phyloP scores from a whole-genome alignment of 2,888 invertebrate genomes.

The Sphaerophoria taeniata region DNA sequence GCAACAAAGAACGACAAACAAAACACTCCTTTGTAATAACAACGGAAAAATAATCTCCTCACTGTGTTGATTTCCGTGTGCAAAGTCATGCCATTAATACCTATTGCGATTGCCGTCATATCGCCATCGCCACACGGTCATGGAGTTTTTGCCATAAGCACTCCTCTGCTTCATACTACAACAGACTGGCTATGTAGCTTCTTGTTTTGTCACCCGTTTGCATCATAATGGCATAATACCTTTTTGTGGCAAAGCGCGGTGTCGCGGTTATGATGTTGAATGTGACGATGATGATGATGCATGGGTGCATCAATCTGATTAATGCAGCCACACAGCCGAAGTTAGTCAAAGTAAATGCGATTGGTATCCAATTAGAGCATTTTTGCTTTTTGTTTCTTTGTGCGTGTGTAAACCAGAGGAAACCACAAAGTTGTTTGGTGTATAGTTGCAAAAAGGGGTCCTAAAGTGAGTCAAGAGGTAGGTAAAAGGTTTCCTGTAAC shows the following conservation, averaged over 20 bases:
- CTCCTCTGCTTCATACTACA: neutral
- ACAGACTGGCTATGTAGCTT: neutral
- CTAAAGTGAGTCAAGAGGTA: neutral
- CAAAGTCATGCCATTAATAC: slow-evolving; percentile 68
- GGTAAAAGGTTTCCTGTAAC: neutral
- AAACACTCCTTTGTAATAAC: slow-evolving; percentile 33
- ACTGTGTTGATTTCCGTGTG: slow-evolving; percentile 67
- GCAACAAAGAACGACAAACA: slow-evolving; percentile 10
- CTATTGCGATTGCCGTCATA: slow-evolving; percentile 41
- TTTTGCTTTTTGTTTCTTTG: slow-evolving; percentile 19
- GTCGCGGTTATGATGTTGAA: slow-evolving; percentile 21
- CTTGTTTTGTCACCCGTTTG: slow-evolving; percentile 38
- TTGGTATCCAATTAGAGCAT: slow-evolving; percentile 57
- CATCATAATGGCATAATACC: neutral
- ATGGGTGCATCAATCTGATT: slow-evolving; percentile 47
- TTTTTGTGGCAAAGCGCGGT: neutral
- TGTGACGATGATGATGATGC: slow-evolving; percentile 55
- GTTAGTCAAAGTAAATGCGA: slow-evolving; percentile 36
- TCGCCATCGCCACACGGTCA: slow-evolving; percentile 24
- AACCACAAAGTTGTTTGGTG: slow-evolving; percentile 46
- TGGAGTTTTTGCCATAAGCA: slow-evolving; percentile 9
- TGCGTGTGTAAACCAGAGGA: slow-evolving; percentile 14
- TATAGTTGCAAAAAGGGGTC: neutral
- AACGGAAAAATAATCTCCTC: slow-evolving; percentile 36
- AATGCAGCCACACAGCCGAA: slow-evolving; percentile 7